Evolutionary conservation across 2,797 vertebrate genomes (phyloP).

Genomic region (Salmo trutta): DNA sequence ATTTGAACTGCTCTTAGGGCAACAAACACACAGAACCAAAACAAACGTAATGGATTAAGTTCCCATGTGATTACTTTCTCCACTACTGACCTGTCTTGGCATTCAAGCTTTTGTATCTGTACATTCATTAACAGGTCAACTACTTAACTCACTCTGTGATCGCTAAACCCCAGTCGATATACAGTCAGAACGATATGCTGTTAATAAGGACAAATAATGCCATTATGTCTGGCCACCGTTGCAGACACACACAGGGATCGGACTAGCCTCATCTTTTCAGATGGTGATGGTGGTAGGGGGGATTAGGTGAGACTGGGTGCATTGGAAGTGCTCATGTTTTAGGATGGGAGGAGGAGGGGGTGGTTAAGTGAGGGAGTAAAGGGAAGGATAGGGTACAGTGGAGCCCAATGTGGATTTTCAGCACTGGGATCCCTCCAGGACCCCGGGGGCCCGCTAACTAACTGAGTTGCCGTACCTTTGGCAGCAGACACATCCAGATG

Average conservation of each 20-base stretch:
- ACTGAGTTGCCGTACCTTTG: conserved; percentile 73
- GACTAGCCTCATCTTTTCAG: too few species aligned
- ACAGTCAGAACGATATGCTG: not conserved
- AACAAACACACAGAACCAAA: not conserved
- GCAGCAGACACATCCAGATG: conserved; percentile 76
- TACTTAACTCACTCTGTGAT: not conserved
- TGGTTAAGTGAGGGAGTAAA: conserved; percentile 16
- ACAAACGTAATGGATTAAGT: not conserved
- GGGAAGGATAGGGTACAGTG: conserved; percentile 23
- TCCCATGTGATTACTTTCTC: not conserved
- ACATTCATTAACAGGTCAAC: not conserved
- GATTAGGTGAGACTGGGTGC: too few species aligned
- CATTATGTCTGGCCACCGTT: too few species aligned
- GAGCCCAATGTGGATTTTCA: conserved; percentile 69
- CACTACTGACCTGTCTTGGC: not conserved
- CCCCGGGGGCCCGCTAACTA: conserved; percentile 49
- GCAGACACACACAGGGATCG: too few species aligned
- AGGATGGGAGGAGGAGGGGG: not conserved
- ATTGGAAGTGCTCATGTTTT: too few species aligned
- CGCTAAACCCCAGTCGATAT: not conserved
- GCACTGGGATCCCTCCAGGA: conserved; percentile 55
- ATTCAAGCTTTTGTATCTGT: not conserved
- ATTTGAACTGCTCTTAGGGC: not conserved
- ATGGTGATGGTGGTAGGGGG: too few species aligned
- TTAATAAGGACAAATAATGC: too few species aligned